Evolutionary conservation across 2,888 invertebrate genomes (phyloP), one percentile per base, ranked within the genome.

Genomic region (Allolobophora icterica): DNA sequence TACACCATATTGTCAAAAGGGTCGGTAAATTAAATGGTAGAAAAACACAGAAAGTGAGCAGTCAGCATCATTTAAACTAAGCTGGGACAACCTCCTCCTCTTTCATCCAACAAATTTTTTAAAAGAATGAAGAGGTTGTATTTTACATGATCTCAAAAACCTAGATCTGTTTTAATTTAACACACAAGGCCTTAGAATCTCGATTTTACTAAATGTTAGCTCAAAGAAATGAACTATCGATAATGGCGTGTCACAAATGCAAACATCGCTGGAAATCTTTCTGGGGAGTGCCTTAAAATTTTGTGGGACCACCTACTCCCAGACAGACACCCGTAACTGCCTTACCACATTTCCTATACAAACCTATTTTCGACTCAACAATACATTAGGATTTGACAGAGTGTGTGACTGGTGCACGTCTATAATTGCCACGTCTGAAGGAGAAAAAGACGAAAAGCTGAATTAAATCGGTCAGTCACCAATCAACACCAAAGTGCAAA

Each of bases 301-400:
- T 71, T 30, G 30, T 3, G 71, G 71, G n/a, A 21, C 71, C 8
- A 8, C 71, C 71, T 71, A 71, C n/a, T 19, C 15, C 71, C n/a
- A 87, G 34, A 35, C 87, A 87, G 87, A 87, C 87, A 87, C 94
- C 94, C 94, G 94, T 92, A 92, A 90, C 92, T 71, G 92, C 91
- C 91, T 91, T 94, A 94, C 94, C 93, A 93, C 58, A 45, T 42
- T 17, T 87, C 42, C 84, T 45, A 90, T 90, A 91, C 58, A 45
- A 91, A 91, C 89, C 89, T 91, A 87, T 87, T 87, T 87, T 87
- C 87, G 21, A 87, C 34, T 87, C 87, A 87, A 87, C 87, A 87
- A 35, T 24, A 87, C 87, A 87, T n/a, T 71, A 71, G 71, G 71
- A 71, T 71, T 71, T 71, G 52, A 52, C 24, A 84, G 35, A 19